Base-by-base conservation (phyloP, 2,797 vertebrate genomes). In the Crenuchus spilurus region DNA sequence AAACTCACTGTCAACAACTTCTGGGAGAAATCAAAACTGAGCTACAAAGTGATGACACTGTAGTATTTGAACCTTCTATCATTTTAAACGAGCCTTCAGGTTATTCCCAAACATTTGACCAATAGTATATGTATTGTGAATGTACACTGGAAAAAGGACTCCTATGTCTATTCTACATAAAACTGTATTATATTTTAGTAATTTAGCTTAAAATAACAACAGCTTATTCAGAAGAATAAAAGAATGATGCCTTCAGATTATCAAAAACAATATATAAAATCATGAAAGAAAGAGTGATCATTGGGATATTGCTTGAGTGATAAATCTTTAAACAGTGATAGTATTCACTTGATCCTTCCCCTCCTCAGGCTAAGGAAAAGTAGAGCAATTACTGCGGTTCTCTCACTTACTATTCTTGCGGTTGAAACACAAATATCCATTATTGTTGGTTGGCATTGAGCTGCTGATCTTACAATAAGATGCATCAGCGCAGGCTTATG, bases 261-360 rank as follows among this genome's bases (percentile, higher is more conserved):
- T 33, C 13, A 18, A 31, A n/a, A 7, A 0, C n/a, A n/a, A n/a
- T n/a, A n/a, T n/a, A n/a, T n/a, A n/a, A n/a, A n/a, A n/a, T n/a
- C n/a, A n/a, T 4, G 7, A 35, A 20, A 41, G 28, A 64, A 63
- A 44, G 14, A 16, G 60, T 11, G 14, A 42, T 64, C 22, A 37
- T 41, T 31, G 26, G 60, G 35, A 52, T 44, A 54, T 54, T 54
- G 7, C 48, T 72, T 41, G 44, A 42, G 22, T 31, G 35, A 55
- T 79, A 44, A 60, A 79, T 75, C 54, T 74, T 37, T 63, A 63
- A 72, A 67, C 39, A 54, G 3, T 67, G 67, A 55, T 55, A 39
- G 30, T 35, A 64, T 70, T 14, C 20, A 41, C 55, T 54, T 24
- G 18, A 54, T 62, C 44, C 37, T 26, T 62, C 9, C 11, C 6